A percentile compares a stretch with the other conserved stretches of the same genome.
phyloP scores from a whole-genome alignment of 64 coral and sea anemone species.

The Dendrophyllia cribrosa region DNA sequence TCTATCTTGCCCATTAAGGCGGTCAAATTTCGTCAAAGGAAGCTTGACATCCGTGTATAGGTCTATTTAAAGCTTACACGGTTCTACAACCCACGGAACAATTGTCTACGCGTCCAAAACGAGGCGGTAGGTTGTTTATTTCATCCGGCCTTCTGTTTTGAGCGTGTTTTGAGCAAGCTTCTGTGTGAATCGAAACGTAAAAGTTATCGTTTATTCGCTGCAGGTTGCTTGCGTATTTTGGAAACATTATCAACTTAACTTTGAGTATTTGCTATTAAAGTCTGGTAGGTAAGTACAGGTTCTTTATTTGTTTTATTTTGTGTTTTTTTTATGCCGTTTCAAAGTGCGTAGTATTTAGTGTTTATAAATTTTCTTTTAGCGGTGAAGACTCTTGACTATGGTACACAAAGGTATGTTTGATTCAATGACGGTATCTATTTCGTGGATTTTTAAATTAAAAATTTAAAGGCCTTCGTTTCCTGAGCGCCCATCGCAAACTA shows the following conservation, averaged over 20 bases:
- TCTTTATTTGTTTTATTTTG: not conserved
- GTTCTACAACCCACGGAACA: constrained; percentile 6
- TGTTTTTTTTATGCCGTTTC: no score
- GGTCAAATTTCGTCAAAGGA: constrained; percentile 32
- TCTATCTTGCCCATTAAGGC: not conserved
- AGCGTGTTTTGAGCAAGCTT: not conserved
- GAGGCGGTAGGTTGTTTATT: constrained; percentile 2
- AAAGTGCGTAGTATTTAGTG: no score
- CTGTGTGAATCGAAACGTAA: not conserved
- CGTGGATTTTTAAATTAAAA: no score
- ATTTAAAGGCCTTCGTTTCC: no score
- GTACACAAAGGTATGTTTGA: no score
- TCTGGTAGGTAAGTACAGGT: not conserved
- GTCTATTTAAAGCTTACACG: not conserved
- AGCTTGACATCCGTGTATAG: constrained; percentile 14
- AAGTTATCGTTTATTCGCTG: not conserved
- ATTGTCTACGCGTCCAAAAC: not conserved
- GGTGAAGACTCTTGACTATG: no score
- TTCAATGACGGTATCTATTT: no score
- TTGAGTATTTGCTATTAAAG: not conserved
- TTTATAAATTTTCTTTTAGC: no score
- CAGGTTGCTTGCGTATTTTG: not conserved
- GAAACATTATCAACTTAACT: not conserved
- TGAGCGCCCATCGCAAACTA: no score
- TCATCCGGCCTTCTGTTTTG: not conserved